Conservation (phyloP, 53 echinoderm and acorn worm species). For the Stichopus horrens region DNA sequence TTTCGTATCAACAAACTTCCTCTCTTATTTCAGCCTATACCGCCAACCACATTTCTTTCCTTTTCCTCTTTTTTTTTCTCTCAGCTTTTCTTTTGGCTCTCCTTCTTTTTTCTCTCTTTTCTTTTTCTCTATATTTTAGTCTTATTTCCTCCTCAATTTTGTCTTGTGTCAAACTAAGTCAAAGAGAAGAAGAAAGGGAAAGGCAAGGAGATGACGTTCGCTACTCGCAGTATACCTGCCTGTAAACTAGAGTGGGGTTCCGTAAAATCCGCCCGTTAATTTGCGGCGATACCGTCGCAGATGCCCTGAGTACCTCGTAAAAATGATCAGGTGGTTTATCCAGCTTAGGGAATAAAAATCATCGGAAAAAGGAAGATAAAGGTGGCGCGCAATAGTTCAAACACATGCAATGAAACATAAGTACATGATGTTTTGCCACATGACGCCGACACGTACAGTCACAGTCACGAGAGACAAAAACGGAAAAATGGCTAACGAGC, state of each 20-base stretch:
- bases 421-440: neutral
- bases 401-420: conserved; percentile 10
- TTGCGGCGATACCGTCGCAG: conserved; percentile 12
- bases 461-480: neutral
- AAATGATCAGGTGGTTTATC: conserved; percentile 41
- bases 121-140: neutral
- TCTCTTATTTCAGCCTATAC: conserved; percentile 38
- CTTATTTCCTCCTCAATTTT: neutral
- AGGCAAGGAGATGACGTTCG: conserved; percentile 25
- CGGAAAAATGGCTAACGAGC: neutral
- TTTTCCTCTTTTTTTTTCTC: neutral
- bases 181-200: neutral
- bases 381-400: conserved; percentile 21
- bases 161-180: too few species aligned
- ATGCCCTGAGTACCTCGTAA: conserved; percentile 19
- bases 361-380: neutral
- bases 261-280: conserved; percentile 49
- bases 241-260: conserved; percentile 44
- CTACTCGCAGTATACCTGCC: neutral
- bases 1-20: conserved; percentile 48
- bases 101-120: neutral
- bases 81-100: neutral
- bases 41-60: neutral
- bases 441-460: neutral
- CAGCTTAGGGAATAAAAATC: conserved; percentile 28